Evolutionary conservation across 2,797 vertebrate genomes (phyloP), one percentile per base, ranked within the genome.

Genomic region (Odontamblyopus lacepedii): DNA sequence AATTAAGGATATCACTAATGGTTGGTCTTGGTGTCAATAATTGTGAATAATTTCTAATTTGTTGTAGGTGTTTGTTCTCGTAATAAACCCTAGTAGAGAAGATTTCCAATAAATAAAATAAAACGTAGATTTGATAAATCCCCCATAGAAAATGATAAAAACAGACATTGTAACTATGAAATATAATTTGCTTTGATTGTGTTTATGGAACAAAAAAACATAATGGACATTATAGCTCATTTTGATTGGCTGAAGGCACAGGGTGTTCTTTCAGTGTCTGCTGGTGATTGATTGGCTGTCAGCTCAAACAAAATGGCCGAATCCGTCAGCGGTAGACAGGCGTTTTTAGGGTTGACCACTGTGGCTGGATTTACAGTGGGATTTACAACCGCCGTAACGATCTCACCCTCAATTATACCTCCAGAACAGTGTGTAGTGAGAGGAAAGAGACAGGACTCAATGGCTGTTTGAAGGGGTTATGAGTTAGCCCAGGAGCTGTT

Each of bases 271-370:
- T 77, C 60, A 38, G 70, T 32, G 51, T 50, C 59, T 75, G 64
- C 69, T 57, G 53, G 68, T 91, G 93, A 96, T 94, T 92, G 94
- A 95, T 95, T 94, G 90, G 80, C 88, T 90, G 79, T 91, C 93
- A 81, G 86, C 85, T 76, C 85, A 76, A 92, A 93, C 87, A 88
- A 90, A 92, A 85, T 83, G 81, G 85, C 90, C 71, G 68, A 92
- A 92, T 93, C 88, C 85, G 92, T 94, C 94, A 92, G 89, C 85
- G 70, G 48, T 48, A 76, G 83, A 93, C 90, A 88, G 82, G 76
- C 83, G 87, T 88, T 88, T 92, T 78, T 67, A 88, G 79, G 83
- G 90, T 88, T 84, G 79, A 26, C 62, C 75, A 30, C 83, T 83
- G 67, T 78, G 82, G 64, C 71, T 83, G 73, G 81, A 93, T 92